Conservation (phyloP, 2,797 vertebrate species). For the Eidolon dupreanum region DNA sequence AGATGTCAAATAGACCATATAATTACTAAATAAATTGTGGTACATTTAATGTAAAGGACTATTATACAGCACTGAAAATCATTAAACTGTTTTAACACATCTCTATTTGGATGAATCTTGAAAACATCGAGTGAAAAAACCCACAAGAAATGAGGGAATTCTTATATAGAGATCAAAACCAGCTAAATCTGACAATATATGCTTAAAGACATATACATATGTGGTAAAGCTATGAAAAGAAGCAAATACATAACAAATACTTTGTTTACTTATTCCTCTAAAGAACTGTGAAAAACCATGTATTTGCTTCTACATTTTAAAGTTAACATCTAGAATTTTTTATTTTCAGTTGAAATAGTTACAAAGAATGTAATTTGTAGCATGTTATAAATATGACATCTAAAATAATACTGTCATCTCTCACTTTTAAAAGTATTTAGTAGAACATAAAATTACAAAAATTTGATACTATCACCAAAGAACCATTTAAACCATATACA, state of each 20-base stretch:
- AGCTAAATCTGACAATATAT: neutral
- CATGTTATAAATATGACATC: neutral
- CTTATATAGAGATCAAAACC: neutral
- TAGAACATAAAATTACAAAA: neutral
- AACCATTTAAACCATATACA: neutral
- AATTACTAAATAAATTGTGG: neutral
- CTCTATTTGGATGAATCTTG: neutral
- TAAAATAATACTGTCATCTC: neutral
- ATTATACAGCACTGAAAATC: neutral
- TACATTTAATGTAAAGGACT: neutral
- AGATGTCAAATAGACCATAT: neutral
- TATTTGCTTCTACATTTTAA: neutral
- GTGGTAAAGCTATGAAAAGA: neutral
- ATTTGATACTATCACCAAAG: neutral
- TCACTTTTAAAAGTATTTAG: neutral
- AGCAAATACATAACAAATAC: neutral
- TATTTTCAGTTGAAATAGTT: neutral
- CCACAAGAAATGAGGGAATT: neutral
- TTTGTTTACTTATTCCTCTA: neutral
- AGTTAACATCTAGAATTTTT: neutral
- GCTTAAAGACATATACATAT: neutral
- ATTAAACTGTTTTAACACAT: neutral
- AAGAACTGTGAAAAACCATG: constrained; percentile 13
- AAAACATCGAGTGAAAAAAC: neutral
- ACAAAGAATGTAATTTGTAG: neutral